Percentiles rank a stretch among this genome's conserved stretches.
Evolutionary conservation across 2,113 vertebrate species (phyloP).

Genomic region (Anguilla japonica): DNA sequence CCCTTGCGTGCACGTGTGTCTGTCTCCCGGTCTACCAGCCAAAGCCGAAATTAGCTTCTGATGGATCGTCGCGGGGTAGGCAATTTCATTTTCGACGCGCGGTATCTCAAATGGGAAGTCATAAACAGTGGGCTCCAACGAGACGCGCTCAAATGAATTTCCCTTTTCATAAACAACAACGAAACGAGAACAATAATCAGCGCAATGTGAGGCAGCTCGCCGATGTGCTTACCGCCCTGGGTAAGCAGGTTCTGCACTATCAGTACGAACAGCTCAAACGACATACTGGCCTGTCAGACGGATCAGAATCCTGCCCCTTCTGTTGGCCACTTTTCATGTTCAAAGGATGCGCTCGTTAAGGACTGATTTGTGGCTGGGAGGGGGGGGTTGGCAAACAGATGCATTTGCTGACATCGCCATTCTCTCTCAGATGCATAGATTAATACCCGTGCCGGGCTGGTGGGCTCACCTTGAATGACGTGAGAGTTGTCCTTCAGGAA

Average conservation of each 20-base stretch:
- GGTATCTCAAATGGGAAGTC: neutral
- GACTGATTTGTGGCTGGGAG: neutral
- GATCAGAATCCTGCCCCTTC: neutral
- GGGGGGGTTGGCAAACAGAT: neutral
- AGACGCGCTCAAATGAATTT: neutral
- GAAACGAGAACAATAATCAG: neutral
- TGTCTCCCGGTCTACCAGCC: neutral
- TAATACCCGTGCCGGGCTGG: neutral
- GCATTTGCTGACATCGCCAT: neutral
- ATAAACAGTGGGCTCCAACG: neutral
- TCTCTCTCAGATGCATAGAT: neutral
- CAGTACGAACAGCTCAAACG: neutral
- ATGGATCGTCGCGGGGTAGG: neutral
- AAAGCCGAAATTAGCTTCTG: neutral
- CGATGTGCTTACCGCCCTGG: neutral
- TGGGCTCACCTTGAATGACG: slow-evolving; percentile 93
- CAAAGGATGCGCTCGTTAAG: neutral
- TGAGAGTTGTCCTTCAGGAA: slow-evolving; percentile 99
- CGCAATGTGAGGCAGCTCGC: neutral
- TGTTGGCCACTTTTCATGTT: neutral
- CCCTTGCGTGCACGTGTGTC: neutral
- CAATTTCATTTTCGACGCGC: neutral
- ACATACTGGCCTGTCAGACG: neutral
- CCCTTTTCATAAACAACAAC: neutral
- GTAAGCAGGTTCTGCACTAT: neutral